These are phyloP conservation scores for Mesoclemmys tuberculata DNA, from an alignment of 2,113 vertebrate species.

Conservation along the genomic window DNA sequence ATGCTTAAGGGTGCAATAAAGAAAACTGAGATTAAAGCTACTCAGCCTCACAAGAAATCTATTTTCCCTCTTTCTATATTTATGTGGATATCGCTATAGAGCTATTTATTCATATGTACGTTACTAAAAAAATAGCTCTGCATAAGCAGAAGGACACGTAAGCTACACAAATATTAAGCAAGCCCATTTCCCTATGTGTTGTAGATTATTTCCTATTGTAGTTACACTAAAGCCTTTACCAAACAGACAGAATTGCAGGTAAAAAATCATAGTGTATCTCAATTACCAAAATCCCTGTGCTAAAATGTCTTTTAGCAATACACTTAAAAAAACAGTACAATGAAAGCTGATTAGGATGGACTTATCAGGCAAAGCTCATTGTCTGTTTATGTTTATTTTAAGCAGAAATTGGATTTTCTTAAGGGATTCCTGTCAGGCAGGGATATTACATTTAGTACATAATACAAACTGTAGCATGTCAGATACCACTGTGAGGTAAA, in stretches of 20 bases:
- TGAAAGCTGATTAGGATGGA: neutral
- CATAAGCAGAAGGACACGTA: neutral
- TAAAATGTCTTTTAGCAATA: constrained; percentile 7
- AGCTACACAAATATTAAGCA: neutral
- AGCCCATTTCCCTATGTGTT: neutral
- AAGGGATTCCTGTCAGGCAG: neutral
- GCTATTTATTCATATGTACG: neutral
- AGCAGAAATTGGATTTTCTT: neutral
- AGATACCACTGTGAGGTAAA: neutral
- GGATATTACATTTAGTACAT: constrained; percentile 3
- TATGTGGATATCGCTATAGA: rapidly evolving
- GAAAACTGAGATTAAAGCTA: neutral
- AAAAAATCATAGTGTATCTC: neutral
- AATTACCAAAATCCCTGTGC: neutral
- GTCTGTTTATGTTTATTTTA: neutral
- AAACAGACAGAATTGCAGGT: neutral
- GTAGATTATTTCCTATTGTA: neutral
- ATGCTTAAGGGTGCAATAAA: neutral
- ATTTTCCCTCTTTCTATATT: neutral
- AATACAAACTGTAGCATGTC: neutral
- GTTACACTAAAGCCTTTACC: neutral
- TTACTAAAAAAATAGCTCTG: neutral
- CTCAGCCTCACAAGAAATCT: neutral
- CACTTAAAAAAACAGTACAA: neutral
- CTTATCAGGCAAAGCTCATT: constrained; percentile 2